These are phyloP conservation scores for Eilema sororculum DNA, from an alignment of 2,888 invertebrate genomes.

Conservation along the genomic window DNA sequence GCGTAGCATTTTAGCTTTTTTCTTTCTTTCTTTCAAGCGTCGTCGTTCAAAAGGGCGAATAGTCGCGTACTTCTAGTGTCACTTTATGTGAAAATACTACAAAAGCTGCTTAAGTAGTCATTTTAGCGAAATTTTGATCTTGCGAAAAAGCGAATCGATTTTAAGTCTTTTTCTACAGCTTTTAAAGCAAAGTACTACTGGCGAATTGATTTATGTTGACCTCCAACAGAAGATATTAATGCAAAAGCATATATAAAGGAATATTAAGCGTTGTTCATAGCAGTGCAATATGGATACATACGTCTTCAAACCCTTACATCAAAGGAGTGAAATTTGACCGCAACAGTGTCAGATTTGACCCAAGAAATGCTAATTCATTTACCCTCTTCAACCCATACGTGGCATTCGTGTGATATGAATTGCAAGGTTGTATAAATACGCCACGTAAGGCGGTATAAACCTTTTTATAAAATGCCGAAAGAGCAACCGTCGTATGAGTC, in stretches of 20 bases:
- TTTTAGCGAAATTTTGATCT: background rate
- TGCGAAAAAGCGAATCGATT: background rate
- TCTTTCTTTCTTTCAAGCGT: too few species aligned
- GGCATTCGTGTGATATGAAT: conserved; percentile 5
- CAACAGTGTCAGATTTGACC: conserved; percentile 2
- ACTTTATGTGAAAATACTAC: background rate
- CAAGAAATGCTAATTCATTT: conserved; percentile 19
- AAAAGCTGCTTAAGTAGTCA: background rate
- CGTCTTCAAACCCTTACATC: background rate
- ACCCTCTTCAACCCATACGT: conserved; percentile 3
- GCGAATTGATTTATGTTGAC: background rate
- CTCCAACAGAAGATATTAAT: background rate
- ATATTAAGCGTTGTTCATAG: background rate
- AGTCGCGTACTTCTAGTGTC: background rate
- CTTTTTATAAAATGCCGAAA: background rate
- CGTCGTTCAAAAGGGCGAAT: background rate
- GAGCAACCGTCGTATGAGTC: background rate
- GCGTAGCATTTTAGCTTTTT: background rate
- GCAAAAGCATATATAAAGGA: background rate
- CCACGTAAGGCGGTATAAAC: background rate
- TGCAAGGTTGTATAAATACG: background rate
- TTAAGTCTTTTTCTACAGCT: background rate
- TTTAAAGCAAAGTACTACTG: background rate
- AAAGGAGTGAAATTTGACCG: conserved; percentile 9
- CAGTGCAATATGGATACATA: background rate